Evolutionary conservation across 2,113 vertebrate genomes (phyloP).

Genomic region (Oryzias woworae): DNA sequence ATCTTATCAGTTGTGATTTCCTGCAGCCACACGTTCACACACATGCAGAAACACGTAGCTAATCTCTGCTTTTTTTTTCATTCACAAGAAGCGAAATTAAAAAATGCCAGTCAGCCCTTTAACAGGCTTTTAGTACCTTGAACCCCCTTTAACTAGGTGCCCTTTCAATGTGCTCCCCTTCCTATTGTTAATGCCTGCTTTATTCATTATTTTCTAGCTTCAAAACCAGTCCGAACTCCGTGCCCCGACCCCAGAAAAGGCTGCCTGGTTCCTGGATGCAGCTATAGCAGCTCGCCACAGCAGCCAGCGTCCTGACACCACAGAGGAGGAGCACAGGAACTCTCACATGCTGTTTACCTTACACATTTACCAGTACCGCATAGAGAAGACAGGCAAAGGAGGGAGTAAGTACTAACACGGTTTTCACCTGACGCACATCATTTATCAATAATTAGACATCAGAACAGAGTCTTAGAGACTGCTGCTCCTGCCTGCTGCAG

Average conservation of each 20-base stretch:
- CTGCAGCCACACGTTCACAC: conserved; percentile 27
- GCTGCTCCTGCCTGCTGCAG: background rate
- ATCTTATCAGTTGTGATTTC: conserved; percentile 74
- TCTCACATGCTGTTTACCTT: conserved; percentile 99
- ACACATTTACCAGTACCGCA: conserved; percentile 98
- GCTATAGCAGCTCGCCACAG: conserved; percentile 90
- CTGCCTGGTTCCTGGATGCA: conserved; percentile 93
- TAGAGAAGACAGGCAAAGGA: conserved; percentile 96
- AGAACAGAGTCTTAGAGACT: background rate
- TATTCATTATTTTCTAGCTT: conserved; percentile 74
- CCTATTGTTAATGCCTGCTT: too few species aligned
- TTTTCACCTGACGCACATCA: background rate
- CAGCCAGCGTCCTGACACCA: conserved; percentile 81
- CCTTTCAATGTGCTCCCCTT: too few species aligned
- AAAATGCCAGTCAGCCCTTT: conserved; percentile 4
- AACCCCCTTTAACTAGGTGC: too few species aligned
- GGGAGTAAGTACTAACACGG: conserved; percentile 84
- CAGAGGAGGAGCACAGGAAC: conserved; percentile 91
- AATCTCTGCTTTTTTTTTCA: conserved; percentile 8
- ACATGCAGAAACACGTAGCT: background rate
- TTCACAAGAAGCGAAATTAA: conserved; percentile 29
- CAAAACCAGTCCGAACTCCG: conserved; percentile 98
- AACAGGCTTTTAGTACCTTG: conserved; percentile 15
- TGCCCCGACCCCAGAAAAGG: conserved; percentile 93
- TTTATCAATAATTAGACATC: background rate